Evolutionary conservation across 2,888 invertebrate genomes (phyloP).

Genomic region (Pollenia amentaria): DNA sequence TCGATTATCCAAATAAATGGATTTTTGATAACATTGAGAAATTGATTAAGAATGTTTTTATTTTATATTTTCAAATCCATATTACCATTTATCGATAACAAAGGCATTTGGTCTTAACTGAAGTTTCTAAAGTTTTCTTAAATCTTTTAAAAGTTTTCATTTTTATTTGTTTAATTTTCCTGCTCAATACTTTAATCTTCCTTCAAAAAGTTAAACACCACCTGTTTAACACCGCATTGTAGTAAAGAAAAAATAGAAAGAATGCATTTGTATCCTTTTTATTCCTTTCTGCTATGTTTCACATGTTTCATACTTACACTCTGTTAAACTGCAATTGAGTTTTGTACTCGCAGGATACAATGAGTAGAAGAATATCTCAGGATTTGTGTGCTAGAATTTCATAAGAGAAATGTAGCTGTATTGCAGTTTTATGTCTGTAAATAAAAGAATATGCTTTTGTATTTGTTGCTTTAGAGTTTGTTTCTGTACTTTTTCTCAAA

Average conservation of each 20-base stretch:
- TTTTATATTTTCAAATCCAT: too few species aligned
- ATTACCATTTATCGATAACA: too few species aligned
- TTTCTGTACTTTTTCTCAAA: not conserved
- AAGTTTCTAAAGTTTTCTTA: too few species aligned
- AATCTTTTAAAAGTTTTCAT: too few species aligned
- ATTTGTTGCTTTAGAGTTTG: not conserved
- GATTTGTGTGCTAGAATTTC: not conserved
- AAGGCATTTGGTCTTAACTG: too few species aligned
- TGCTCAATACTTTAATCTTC: not conserved
- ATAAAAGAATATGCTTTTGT: not conserved
- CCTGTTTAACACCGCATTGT: not conserved
- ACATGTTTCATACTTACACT: not conserved
- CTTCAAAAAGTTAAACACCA: not conserved
- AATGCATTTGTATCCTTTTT: constrained; percentile 9
- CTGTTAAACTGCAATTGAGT: constrained; percentile 27
- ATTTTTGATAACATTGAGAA: too few species aligned
- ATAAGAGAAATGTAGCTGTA: not conserved
- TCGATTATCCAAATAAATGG: too few species aligned
- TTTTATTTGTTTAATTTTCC: too few species aligned
- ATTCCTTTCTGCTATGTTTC: not conserved
- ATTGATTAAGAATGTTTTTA: too few species aligned
- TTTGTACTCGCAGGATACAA: constrained; percentile 2
- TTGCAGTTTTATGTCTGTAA: not conserved
- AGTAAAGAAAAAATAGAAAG: not conserved
- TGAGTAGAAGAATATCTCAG: not conserved